Percentiles rank a stretch among this genome's conserved stretches.
Evolutionary conservation across 1,140 invertebrate genomes (phyloP).

Genomic region (Leptinotarsa texana): DNA sequence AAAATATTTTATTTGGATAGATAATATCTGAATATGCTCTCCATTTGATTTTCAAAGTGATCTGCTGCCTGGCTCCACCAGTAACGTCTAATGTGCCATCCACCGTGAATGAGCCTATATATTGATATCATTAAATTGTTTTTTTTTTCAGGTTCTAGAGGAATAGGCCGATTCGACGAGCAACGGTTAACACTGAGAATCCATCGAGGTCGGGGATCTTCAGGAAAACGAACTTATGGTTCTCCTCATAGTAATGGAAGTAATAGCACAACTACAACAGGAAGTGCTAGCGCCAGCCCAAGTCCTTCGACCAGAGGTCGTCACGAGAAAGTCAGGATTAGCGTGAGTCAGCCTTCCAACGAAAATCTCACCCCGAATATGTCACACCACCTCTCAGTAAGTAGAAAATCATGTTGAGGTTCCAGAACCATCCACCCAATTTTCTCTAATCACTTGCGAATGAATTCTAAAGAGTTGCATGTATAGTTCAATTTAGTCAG

Average conservation of each 20-base stretch:
- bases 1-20: too few species aligned
- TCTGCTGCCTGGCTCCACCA: too few species aligned
- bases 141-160: constrained; percentile 51
- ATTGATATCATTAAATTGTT: neutral
- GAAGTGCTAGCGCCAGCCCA: constrained; percentile 60
- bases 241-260: constrained; percentile 65
- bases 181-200: constrained; percentile 89
- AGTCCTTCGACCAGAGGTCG: constrained; percentile 63
- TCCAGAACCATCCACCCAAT: too few species aligned
- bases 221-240: constrained; percentile 58
- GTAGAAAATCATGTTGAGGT: neutral
- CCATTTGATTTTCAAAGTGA: too few species aligned
- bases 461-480: too few species aligned
- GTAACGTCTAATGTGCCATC: too few species aligned
- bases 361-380: constrained; percentile 70
- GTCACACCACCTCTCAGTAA: constrained; percentile 58
- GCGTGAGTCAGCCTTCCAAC: constrained; percentile 79
- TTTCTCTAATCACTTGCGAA: too few species aligned
- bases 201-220: constrained; percentile 76
- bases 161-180: constrained; percentile 75
- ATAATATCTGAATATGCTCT: too few species aligned
- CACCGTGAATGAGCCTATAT: too few species aligned
- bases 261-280: constrained; percentile 63
- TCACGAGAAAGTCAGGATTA: constrained; percentile 79
- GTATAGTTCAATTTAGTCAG: too few species aligned